Evolutionary conservation across 2,888 invertebrate genomes (phyloP).

Genomic region (Tenthredo distinguenda): DNA sequence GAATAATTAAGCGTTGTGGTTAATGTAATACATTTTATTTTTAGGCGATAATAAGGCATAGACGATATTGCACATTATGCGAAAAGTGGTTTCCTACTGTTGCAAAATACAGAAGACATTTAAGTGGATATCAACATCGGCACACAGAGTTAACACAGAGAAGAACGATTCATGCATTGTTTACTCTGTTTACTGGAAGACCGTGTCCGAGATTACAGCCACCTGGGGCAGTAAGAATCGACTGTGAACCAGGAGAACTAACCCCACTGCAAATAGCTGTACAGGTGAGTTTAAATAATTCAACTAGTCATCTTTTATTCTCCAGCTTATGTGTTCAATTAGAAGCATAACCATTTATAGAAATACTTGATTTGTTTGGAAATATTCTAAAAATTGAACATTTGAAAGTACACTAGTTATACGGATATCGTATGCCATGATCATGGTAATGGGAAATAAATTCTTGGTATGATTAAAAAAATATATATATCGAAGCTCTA

Average conservation of each 20-base stretch:
- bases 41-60: constrained; percentile 75
- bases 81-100: constrained; percentile 76
- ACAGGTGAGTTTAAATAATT: constrained; percentile 67
- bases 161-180: constrained; percentile 76
- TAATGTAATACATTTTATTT: background rate
- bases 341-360: background rate
- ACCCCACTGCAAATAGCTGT: constrained; percentile 77
- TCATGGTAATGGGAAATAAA: background rate
- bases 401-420: background rate
- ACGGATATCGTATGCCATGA: background rate
- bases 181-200: constrained; percentile 76
- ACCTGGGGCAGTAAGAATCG: constrained; percentile 70
- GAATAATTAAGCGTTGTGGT: background rate
- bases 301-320: background rate
- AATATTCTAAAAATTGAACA: background rate
- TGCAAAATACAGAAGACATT: constrained; percentile 72
- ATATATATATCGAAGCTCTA: background rate
- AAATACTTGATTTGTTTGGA: background rate
- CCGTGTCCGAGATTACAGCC: constrained; percentile 74
- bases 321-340: background rate
- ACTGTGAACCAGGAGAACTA: constrained; percentile 73
- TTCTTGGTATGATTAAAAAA: constrained; percentile 21
- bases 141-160: constrained; percentile 75
- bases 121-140: constrained; percentile 75
- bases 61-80: constrained; percentile 75